Percentiles rank a stretch among this genome's conserved stretches.
Evolutionary conservation across 2,888 invertebrate genomes (phyloP).

Genomic region (Ochropacha duplaris): DNA sequence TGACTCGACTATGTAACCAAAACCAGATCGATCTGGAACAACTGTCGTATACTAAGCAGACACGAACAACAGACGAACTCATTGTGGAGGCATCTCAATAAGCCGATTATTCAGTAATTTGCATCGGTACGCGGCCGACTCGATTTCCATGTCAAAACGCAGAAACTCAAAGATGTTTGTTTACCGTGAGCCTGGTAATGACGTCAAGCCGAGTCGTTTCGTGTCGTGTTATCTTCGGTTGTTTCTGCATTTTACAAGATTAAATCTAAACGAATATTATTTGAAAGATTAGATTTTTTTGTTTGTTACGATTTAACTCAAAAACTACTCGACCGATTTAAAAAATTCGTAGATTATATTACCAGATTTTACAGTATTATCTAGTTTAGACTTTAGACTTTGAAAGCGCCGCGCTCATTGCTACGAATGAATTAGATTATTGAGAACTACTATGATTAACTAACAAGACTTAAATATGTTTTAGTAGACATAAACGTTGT

Average conservation of each 20-base stretch:
- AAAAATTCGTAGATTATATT: no score
- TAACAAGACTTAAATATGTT: background rate
- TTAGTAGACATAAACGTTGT: background rate
- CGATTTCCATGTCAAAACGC: slow-evolving; percentile 70
- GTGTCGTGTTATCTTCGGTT: background rate
- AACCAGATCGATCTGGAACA: slow-evolving; percentile 45
- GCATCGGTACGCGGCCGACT: slow-evolving; percentile 57
- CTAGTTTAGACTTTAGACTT: no score
- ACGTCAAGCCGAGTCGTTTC: background rate
- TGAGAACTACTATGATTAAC: background rate
- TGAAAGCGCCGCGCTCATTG: no score
- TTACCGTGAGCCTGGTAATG: background rate
- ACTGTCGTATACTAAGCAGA: slow-evolving; percentile 29
- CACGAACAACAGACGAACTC: slow-evolving; percentile 28
- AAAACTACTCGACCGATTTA: no score
- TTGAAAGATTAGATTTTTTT: no score
- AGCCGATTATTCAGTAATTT: slow-evolving; percentile 72
- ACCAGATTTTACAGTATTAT: no score
- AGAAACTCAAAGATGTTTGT: slow-evolving; percentile 36
- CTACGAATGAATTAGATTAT: background rate
- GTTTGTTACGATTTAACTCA: no score
- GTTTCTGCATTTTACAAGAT: background rate
- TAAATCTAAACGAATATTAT: no score
- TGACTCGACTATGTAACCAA: slow-evolving; percentile 11
- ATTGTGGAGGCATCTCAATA: slow-evolving; percentile 66